These are phyloP conservation scores for Pelochelys cantorii DNA, from an alignment of 2,797 vertebrate genomes.

Conservation along the genomic window DNA sequence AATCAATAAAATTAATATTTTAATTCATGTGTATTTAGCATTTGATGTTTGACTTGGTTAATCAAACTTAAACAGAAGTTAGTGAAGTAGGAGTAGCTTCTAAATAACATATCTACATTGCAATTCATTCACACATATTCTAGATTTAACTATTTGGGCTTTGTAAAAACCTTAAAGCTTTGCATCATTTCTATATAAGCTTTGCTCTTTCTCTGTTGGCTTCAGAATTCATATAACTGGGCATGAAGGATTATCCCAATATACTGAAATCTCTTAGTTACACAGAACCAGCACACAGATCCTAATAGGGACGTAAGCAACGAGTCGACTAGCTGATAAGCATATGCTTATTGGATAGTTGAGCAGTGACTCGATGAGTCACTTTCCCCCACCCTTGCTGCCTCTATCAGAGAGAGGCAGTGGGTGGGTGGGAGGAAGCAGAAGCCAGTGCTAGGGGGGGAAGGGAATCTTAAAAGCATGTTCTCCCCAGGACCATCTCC, in stretches of 20 bases:
- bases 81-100: background rate
- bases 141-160: background rate
- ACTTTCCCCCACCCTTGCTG: too few species aligned
- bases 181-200: background rate
- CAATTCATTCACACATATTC: rapidly evolving
- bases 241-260: background rate
- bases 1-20: constrained; percentile 51
- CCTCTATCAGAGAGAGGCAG: too few species aligned
- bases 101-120: background rate
- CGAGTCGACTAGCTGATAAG: too few species aligned
- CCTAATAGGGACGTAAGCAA: background rate
- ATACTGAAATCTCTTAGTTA: background rate
- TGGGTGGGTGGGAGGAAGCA: too few species aligned
- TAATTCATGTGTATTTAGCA: background rate
- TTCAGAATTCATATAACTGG: background rate
- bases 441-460: too few species aligned
- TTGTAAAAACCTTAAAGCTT: background rate
- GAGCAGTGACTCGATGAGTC: too few species aligned
- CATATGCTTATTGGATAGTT: too few species aligned
- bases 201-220: background rate
- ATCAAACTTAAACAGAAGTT: background rate
- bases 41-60: background rate
- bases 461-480: too few species aligned
- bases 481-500: too few species aligned
- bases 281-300: background rate